phyloP scores from a whole-genome alignment of 35 echinoderm and acorn worm species.

The Lytechinus variegatus region DNA sequence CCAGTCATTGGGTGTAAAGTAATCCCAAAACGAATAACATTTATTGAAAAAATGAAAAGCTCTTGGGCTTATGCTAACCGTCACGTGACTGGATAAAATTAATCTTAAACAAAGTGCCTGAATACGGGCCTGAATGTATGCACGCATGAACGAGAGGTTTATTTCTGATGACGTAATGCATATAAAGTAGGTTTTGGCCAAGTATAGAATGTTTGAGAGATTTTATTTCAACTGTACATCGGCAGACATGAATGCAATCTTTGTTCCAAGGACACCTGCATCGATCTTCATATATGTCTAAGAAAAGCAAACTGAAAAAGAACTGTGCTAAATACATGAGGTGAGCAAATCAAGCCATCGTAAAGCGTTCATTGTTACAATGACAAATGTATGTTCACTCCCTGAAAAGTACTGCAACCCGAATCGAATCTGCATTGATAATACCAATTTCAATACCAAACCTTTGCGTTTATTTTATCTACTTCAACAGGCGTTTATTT shows the following conservation, averaged over 20 bases:
- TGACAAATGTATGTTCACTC: constrained; percentile 19
- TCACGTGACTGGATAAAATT: too few relatives aligned
- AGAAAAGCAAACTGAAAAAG: constrained; percentile 15
- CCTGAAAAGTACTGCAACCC: constrained; percentile 26
- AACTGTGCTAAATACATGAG: constrained; percentile 23
- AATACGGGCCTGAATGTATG: too few relatives aligned
- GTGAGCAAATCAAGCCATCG: constrained; percentile 28
- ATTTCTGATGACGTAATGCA: neutral
- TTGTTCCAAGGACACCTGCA: constrained; percentile 33
- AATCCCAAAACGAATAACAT: too few relatives aligned
- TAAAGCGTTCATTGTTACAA: constrained; percentile 45
- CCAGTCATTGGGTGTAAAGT: too few relatives aligned
- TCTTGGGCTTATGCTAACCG: too few relatives aligned
- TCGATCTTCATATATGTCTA: neutral
- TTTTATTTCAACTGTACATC: neutral
- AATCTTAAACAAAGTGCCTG: too few relatives aligned
- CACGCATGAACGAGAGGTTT: neutral
- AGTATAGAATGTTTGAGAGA: neutral
- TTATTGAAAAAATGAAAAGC: too few relatives aligned
- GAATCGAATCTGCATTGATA: constrained; percentile 46
- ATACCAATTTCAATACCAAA: constrained; percentile 19
- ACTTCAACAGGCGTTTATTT: constrained; percentile 33
- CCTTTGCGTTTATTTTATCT: constrained; percentile 41
- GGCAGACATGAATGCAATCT: constrained; percentile 1
- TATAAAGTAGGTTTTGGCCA: neutral